Evolutionary conservation across 2,113 vertebrate genomes (phyloP).

Genomic region (Prionailurus viverrinus): DNA sequence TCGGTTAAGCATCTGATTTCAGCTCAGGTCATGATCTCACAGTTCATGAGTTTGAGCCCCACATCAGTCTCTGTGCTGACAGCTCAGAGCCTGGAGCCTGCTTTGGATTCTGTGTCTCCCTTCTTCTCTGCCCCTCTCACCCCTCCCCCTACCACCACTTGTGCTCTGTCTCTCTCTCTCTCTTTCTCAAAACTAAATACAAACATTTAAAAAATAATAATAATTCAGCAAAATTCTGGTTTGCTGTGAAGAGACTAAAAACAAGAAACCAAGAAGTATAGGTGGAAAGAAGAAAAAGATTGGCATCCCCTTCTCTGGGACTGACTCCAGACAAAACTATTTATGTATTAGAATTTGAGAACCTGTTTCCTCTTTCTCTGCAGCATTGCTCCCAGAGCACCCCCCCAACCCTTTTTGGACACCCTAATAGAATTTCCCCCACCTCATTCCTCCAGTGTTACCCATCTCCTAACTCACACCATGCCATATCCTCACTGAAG

Average conservation of each 20-base stretch:
- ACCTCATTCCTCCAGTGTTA: not conserved
- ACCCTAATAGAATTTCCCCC: not conserved
- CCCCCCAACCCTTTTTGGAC: not conserved
- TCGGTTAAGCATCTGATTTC: too few relatives aligned
- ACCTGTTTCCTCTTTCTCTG: not conserved
- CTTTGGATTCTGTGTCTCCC: too few relatives aligned
- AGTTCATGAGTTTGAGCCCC: too few relatives aligned
- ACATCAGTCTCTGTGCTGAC: too few relatives aligned
- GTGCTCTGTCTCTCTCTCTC: too few relatives aligned
- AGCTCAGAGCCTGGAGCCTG: too few relatives aligned
- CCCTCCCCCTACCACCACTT: too few relatives aligned
- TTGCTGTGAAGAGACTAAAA: not conserved
- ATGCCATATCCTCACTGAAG: not conserved
- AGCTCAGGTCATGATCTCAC: too few relatives aligned
- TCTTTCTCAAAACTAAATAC: too few relatives aligned
- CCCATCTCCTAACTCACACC: not conserved
- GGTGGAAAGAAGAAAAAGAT: not conserved
- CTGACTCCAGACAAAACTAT: not conserved
- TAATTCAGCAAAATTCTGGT: conserved; percentile 28
- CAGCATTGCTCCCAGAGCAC: not conserved
- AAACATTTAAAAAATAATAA: not conserved
- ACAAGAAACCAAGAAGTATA: not conserved
- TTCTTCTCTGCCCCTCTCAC: too few relatives aligned
- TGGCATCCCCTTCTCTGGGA: not conserved
- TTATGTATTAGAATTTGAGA: not conserved